phyloP scores from a whole-genome alignment of 1,140 invertebrate genomes.

The Orchestia grillus region DNA sequence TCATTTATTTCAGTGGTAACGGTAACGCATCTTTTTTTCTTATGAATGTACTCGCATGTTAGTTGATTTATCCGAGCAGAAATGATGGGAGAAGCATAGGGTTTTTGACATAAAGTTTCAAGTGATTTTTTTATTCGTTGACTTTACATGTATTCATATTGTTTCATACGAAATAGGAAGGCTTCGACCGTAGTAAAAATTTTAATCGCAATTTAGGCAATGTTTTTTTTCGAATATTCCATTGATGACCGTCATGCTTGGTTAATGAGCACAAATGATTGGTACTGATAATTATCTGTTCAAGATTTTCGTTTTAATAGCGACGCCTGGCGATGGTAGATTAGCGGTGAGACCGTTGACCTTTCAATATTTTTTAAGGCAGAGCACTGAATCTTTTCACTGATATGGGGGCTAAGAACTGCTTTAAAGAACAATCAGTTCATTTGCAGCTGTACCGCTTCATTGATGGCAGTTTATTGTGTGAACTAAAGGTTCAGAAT shows the following conservation, averaged over 20 bases:
- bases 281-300: not conserved
- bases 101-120: too few relatives aligned
- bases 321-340: not conserved
- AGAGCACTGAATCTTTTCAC: not conserved
- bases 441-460: not conserved
- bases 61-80: too few relatives aligned
- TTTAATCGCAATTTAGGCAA: too few relatives aligned
- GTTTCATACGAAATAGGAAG: too few relatives aligned
- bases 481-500: not conserved
- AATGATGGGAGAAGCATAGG: too few relatives aligned
- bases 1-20: too few relatives aligned
- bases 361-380: not conserved
- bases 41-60: too few relatives aligned
- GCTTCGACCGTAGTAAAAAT: too few relatives aligned
- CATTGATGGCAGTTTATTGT: slow-evolving; percentile 5
- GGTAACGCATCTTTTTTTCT: too few relatives aligned
- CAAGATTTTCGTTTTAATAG: not conserved
- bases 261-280: not conserved
- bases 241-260: not conserved
- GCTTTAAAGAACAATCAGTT: not conserved
- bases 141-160: too few relatives aligned
- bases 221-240: too few relatives aligned
- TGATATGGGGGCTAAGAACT: not conserved
- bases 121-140: too few relatives aligned
- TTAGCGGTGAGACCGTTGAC: not conserved